Evolutionary conservation across 2,113 vertebrate genomes (phyloP).

Genomic region (Cichladusa arquata): DNA sequence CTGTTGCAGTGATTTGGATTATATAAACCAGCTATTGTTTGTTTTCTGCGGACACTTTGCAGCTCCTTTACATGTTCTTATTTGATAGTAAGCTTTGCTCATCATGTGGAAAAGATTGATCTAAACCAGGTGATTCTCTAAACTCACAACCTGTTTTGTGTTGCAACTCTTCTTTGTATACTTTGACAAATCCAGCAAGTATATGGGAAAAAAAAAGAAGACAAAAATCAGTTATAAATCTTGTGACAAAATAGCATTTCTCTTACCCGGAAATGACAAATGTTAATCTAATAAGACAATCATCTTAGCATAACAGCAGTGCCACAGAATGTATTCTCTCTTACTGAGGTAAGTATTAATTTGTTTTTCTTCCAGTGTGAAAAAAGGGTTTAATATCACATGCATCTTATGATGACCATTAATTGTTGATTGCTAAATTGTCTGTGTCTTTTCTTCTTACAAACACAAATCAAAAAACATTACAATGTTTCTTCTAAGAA

Average conservation of each 20-base stretch:
- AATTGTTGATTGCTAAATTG: background rate
- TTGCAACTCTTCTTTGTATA: background rate
- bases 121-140: background rate
- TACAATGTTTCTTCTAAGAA: background rate
- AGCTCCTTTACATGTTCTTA: background rate
- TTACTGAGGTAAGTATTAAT: background rate
- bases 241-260: background rate
- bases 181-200: background rate
- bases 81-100: background rate
- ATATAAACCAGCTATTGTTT: constrained; percentile 3
- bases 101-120: background rate
- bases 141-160: background rate
- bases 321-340: background rate
- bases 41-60: background rate
- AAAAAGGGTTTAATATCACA: background rate
- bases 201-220: background rate
- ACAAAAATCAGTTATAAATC: background rate
- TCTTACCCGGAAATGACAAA: background rate
- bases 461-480: background rate
- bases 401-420: background rate
- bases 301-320: background rate
- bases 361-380: background rate
- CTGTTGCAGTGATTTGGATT: background rate
- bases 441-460: background rate
- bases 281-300: background rate